These are phyloP conservation scores for Urosaurus nigricauda DNA, from an alignment of 2,797 vertebrate species.

Conservation along the genomic window DNA sequence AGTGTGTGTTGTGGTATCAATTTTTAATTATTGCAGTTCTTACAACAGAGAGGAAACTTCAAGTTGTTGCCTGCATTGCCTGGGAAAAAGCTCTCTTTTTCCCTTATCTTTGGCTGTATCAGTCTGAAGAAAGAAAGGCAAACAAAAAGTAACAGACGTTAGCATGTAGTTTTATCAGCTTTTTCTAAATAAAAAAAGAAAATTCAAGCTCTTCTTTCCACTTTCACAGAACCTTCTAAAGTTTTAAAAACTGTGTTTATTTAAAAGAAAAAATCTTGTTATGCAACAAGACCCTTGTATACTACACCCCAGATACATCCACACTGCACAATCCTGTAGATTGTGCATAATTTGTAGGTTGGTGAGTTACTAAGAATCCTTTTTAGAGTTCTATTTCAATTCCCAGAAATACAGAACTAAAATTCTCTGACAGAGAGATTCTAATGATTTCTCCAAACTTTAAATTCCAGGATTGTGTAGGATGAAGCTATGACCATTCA, in stretches of 20 bases:
- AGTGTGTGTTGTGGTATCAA: background rate
- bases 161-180: background rate
- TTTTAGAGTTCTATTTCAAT: no score
- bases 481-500: no score
- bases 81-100: constrained; percentile 33
- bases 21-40: constrained; percentile 46
- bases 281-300: background rate
- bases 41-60: constrained; percentile 36
- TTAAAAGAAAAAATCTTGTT: no score
- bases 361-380: no score
- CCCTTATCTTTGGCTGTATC: background rate
- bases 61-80: constrained; percentile 8
- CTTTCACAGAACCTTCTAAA: constrained; percentile 18
- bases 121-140: background rate
- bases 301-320: background rate
- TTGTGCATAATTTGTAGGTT: no score
- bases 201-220: background rate
- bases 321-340: no score
- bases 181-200: background rate
- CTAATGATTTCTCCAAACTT: no score
- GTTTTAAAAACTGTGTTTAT: constrained; percentile 1
- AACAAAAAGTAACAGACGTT: constrained; percentile 10
- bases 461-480: no score
- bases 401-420: no score
- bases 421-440: no score